Evolutionary conservation across 2,113 vertebrate species (phyloP).

Genomic region (Malaclemys terrapin): DNA sequence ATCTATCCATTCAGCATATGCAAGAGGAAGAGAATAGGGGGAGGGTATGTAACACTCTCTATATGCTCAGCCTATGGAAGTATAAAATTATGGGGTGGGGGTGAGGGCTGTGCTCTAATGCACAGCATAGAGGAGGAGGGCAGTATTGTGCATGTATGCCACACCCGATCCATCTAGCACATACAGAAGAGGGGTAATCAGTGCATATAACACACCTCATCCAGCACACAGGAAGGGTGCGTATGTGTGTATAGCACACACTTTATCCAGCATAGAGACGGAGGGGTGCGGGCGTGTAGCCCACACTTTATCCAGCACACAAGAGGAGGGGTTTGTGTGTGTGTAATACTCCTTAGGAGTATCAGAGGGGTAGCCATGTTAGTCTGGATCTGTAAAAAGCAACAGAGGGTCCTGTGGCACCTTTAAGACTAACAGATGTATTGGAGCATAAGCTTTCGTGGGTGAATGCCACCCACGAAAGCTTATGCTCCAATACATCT

Average conservation of each 20-base stretch:
- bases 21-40: not conserved
- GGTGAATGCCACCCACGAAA: too few relatives aligned
- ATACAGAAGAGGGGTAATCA: not conserved
- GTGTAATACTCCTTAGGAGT: not conserved
- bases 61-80: not conserved
- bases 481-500: too few relatives aligned
- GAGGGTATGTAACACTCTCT: not conserved
- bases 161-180: not conserved
- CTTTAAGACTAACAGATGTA: too few relatives aligned
- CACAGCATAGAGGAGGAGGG: not conserved
- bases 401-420: too few relatives aligned
- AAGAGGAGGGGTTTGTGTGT: not conserved
- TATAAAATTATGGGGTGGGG: not conserved
- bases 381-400: too few relatives aligned
- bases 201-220: too few relatives aligned
- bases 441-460: too few relatives aligned
- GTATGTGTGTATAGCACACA: not conserved
- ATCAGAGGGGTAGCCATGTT: too few relatives aligned
- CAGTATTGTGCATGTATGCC: not conserved
- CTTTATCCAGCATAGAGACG: not conserved
- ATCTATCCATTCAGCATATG: not conserved
- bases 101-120: not conserved
- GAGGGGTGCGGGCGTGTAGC: not conserved
- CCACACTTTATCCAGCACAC: not conserved
- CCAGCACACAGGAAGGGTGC: not conserved